These are phyloP conservation scores for Meriones psammophilus DNA, from an alignment of 2,797 vertebrate genomes.

Conservation along the genomic window DNA sequence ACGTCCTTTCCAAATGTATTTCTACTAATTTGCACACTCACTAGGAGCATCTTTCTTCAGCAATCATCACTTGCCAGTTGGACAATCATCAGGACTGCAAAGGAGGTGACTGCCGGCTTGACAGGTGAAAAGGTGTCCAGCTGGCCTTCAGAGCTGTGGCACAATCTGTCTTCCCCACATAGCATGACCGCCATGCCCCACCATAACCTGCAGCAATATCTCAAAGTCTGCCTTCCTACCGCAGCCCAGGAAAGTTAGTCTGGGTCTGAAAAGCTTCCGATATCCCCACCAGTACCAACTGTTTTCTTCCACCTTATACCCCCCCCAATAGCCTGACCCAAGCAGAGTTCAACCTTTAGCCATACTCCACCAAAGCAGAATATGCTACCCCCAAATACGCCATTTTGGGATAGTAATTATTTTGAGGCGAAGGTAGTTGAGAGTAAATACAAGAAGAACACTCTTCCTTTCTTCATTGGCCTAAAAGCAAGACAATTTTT, in stretches of 20 bases:
- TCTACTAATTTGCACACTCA: neutral
- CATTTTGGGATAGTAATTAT: neutral
- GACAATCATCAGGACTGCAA: neutral
- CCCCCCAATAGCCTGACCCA: neutral
- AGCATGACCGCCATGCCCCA: too few species aligned
- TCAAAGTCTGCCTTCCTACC: neutral
- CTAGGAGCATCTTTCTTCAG: neutral
- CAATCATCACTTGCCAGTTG: neutral
- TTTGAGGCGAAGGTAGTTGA: neutral
- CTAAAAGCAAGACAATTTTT: too few species aligned
- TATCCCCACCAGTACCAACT: neutral
- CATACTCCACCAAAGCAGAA: neutral
- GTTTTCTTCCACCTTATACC: neutral
- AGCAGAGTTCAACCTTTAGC: neutral
- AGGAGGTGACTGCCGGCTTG: neutral
- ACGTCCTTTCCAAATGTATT: conserved; percentile 3
- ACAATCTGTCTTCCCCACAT: neutral
- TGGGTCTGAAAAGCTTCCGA: neutral
- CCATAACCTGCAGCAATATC: neutral
- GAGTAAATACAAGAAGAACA: neutral
- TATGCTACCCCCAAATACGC: neutral
- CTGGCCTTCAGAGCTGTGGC: neutral
- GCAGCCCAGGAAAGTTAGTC: neutral
- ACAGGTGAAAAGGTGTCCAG: neutral
- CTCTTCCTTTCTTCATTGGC: neutral